A percentile compares a stretch with the other conserved stretches of the same genome.
These are phyloP conservation scores for Ischnus inquisitorius DNA, from an alignment of 2,888 invertebrate genomes.

Conservation along the genomic window DNA sequence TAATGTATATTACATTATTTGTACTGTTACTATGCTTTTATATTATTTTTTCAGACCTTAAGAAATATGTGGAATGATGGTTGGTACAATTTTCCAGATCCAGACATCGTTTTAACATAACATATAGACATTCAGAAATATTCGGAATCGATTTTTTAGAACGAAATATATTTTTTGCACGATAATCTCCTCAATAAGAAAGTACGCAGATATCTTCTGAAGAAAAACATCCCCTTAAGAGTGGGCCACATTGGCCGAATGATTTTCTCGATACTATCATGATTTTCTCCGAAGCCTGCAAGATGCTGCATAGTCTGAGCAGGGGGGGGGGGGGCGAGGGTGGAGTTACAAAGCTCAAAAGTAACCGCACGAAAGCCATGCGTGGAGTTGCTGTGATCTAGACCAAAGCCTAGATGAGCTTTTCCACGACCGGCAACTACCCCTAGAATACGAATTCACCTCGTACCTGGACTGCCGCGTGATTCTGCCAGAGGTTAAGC, in stretches of 20 bases:
- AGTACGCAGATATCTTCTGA: background rate
- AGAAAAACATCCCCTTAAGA: background rate
- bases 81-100: no score
- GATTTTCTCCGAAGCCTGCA: background rate
- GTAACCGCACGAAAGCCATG: conserved; percentile 65
- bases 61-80: no score
- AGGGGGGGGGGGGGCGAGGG: background rate
- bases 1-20: no score
- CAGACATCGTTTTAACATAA: no score
- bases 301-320: conserved; percentile 15
- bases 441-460: conserved; percentile 3
- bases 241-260: background rate
- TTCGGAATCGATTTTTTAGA: no score
- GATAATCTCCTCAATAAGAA: background rate
- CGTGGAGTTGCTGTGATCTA: conserved; percentile 44
- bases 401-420: conserved; percentile 60
- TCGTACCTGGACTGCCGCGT: no score
- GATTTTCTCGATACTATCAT: background rate
- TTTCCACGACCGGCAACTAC: conserved; percentile 50
- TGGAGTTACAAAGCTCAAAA: conserved; percentile 49
- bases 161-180: no score
- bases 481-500: conserved; percentile 20
- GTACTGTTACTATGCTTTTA: no score
- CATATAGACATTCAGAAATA: no score
- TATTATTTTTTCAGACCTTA: no score